Evolutionary conservation across 2,113 vertebrate genomes (phyloP), one percentile per base, ranked within the genome.

Genomic region (Fulica atra): DNA sequence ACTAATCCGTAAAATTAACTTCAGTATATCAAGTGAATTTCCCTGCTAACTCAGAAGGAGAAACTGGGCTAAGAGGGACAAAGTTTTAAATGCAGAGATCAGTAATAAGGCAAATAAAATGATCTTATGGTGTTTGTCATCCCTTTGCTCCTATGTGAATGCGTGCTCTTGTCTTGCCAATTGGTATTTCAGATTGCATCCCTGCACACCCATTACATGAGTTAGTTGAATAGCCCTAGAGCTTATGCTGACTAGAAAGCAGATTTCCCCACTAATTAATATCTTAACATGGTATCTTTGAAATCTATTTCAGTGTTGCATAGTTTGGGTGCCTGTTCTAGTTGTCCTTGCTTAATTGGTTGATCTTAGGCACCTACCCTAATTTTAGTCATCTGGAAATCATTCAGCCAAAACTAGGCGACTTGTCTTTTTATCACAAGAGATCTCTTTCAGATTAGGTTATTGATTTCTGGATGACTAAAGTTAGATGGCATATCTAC

Each of bases 91-190:
- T 35, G 24, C 36, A 95, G 40, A 92, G 61, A 88, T 91, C 57
- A 84, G 53, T 87, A 76, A 82, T 73, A 77, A 92, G 29, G 73
- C 72, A 96, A 90, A 96, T 86, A 69, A 73, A 81, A 87, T 70
- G 0, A 44, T 53, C 59, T 88, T 17, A 85, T 69, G 9, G 26
- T 70, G 21, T 64, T 65, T 92, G 70, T 90, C n/a, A 70, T 91
- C 90, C 78, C 77, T 96, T 96, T 92, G 83, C 87, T 95, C 65
- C 80, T 91, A 6, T 81, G 80, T 92, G 68, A 96, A 81, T 88
- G 61, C 51, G 74, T 33, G 20, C 50, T 89, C 16, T 42, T 84
- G 60, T 76, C 54, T 94, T 79, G 54, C 42, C 61, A 81, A 0
- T 1, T 56, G 53, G 19, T 69, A 40, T 93, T 88, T 91, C 69